A percentile compares a stretch with the other conserved stretches of the same genome.
These are phyloP conservation scores for Lasioglossum figueresi DNA, from an alignment of 2,888 invertebrate species.

Conservation along the genomic window DNA sequence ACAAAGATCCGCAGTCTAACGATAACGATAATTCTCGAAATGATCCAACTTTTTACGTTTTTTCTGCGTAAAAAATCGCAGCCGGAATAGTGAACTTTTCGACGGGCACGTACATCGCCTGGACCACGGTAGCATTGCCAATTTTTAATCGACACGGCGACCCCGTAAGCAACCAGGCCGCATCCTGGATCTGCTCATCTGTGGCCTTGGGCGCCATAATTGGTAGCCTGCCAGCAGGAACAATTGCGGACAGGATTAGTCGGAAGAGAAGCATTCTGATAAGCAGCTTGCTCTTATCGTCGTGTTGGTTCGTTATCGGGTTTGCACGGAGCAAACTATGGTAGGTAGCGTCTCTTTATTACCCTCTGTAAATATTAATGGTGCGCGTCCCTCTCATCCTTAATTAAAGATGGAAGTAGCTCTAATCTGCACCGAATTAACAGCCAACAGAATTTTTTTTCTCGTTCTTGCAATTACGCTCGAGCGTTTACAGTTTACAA, in stretches of 20 bases:
- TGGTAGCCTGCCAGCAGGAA: slow-evolving; percentile 89
- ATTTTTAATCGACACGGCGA: not conserved
- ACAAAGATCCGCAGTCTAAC: not conserved
- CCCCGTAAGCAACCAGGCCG: slow-evolving; percentile 85
- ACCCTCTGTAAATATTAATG: slow-evolving; percentile 13
- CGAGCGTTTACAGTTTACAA: not conserved
- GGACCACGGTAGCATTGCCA: slow-evolving; percentile 86
- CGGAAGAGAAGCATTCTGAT: slow-evolving; percentile 73
- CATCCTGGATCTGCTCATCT: slow-evolving; percentile 89
- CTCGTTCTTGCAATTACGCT: not conserved
- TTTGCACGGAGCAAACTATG: slow-evolving; percentile 87
- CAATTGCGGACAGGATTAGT: slow-evolving; percentile 85
- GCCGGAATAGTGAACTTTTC: slow-evolving; percentile 87
- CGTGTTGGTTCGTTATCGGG: slow-evolving; percentile 84
- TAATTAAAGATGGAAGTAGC: not conserved
- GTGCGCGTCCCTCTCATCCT: not conserved
- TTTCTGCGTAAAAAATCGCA: slow-evolving; percentile 70
- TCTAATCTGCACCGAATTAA: not conserved
- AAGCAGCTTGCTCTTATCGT: slow-evolving; percentile 66
- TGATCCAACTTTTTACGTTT: not conserved
- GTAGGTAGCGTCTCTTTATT: slow-evolving; percentile 40
- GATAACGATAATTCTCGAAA: not conserved
- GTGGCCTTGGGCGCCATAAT: slow-evolving; percentile 88
- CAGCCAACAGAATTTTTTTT: not conserved
- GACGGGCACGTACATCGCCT: slow-evolving; percentile 86